Conservation (phyloP, 2,888 invertebrate species). For the Nymphalis polychloros region DNA sequence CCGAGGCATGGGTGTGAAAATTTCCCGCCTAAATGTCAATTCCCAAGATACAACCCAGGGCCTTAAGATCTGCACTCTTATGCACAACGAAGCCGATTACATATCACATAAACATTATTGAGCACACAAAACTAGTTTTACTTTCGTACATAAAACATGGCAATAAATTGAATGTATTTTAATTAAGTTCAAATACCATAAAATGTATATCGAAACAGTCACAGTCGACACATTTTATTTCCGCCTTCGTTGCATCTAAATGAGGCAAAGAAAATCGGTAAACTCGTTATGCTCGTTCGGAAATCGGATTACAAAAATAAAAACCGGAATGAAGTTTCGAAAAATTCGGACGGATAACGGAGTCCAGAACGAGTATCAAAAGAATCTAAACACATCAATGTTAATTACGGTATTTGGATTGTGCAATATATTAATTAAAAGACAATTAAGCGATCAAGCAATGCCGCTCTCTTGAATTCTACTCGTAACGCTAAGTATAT, state of each 20-base stretch:
- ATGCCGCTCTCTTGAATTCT: too few species aligned
- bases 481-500: too few species aligned
- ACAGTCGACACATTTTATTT: constrained; percentile 20
- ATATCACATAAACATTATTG: too few species aligned
- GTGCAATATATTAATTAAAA: constrained; percentile 3
- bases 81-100: too few species aligned
- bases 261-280: constrained; percentile 17
- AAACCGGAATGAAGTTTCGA: constrained; percentile 22
- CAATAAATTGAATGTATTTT: constrained; percentile 10
- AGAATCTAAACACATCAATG: constrained; percentile 14
- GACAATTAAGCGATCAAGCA: not conserved
- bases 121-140: too few species aligned
- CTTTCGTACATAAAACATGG: not conserved
- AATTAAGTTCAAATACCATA: constrained; percentile 19
- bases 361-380: constrained; percentile 12
- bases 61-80: too few species aligned
- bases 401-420: constrained; percentile 15
- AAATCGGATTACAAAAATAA: constrained; percentile 24
- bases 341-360: constrained; percentile 17
- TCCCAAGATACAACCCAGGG: too few species aligned
- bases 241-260: constrained; percentile 11
- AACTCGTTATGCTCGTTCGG: constrained; percentile 20
- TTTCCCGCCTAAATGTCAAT: too few species aligned
- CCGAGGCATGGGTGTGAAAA: too few species aligned
- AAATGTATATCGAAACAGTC: constrained; percentile 12